Evolutionary conservation across 2,797 vertebrate genomes (phyloP), one percentile per base, ranked within the genome.

Genomic region (Pachyuromys duprasi): DNA sequence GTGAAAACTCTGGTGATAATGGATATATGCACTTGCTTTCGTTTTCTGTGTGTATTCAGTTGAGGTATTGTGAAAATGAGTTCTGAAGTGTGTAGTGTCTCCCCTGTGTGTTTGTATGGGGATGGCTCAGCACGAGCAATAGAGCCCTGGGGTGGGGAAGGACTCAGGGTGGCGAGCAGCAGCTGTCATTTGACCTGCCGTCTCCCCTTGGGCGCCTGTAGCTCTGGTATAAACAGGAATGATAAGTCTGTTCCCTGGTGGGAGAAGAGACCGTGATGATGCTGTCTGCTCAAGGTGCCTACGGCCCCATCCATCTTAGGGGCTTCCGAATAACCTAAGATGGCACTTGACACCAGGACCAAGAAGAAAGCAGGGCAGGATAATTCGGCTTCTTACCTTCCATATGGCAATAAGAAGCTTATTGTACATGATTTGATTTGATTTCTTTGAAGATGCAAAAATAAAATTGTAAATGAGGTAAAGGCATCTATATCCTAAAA

Each of bases 391-490:
- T 74, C 62, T 92, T 60, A n/a, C 13, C 93, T 81, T 95, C 55
- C 86, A 0, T 81, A 80, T 82, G 81, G 67, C 82, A 79, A n/a
- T 83, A 91, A 88, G 78, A 82, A 92, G 88, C 74, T 96, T 67
- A 65, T 89, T 92, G 76, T 55, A 49, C 13, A 20, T 70, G 93
- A 60, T 82, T 53, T 90, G 93, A 60, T 82, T 53, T 90, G 72
- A 88, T 88, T 96, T 88, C 90, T 93, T 96, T 96, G 57, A 86
- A 93, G 86, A 60, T 84, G 69, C 49, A 57, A 76, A 69, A 70
- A 90, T 39, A 89, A 89, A 84, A n/a, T 49, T 55, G 1, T 60
- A 91, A 92, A 90, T 45, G 81, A 89, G 55, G 53, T 28, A 79
- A 92, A 89, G 81, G 14, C 4, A 57, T 53, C 83, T 72, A 31